A percentile compares a stretch with the other conserved stretches of the same genome.
These are phyloP conservation scores for Melipona quadrifasciata DNA, from an alignment of 1,140 invertebrate species.

Conservation along the genomic window DNA sequence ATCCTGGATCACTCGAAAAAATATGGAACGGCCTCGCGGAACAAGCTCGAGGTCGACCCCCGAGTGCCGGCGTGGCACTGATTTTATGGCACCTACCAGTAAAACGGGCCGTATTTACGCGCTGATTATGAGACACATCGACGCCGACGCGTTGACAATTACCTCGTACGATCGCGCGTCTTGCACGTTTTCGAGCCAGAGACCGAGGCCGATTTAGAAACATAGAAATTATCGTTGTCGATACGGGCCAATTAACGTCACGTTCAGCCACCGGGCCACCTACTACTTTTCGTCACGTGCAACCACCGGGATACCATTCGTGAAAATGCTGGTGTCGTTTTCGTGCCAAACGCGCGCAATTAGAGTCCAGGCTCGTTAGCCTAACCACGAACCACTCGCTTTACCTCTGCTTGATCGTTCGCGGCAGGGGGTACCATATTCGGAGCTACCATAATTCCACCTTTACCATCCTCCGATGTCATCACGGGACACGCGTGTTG, in stretches of 20 bases:
- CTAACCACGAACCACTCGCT: slow-evolving; percentile 19
- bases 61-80: slow-evolving; percentile 9
- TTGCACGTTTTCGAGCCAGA: background rate
- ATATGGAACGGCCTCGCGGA: slow-evolving; percentile 51
- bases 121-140: slow-evolving; percentile 39
- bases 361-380: slow-evolving; percentile 49
- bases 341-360: slow-evolving; percentile 45
- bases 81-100: slow-evolving; percentile 40
- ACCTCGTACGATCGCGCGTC: slow-evolving; percentile 30
- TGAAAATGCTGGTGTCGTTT: slow-evolving; percentile 9
- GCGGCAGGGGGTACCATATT: slow-evolving; percentile 54
- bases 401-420: slow-evolving; percentile 65
- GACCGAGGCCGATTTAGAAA: slow-evolving; percentile 10
- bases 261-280: slow-evolving; percentile 37
- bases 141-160: slow-evolving; percentile 23
- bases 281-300: slow-evolving; percentile 33
- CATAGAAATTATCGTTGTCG: slow-evolving; percentile 7
- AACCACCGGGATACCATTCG: background rate
- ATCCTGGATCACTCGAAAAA: slow-evolving; percentile 49
- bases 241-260: slow-evolving; percentile 43
- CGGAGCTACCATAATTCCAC: slow-evolving; percentile 57
- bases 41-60: slow-evolving; percentile 49
- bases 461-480: slow-evolving; percentile 55
- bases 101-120: slow-evolving; percentile 53
- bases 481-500: slow-evolving; percentile 59